These are phyloP conservation scores for Nettapus auritus DNA, from an alignment of 2,113 vertebrate genomes.

Conservation along the genomic window DNA sequence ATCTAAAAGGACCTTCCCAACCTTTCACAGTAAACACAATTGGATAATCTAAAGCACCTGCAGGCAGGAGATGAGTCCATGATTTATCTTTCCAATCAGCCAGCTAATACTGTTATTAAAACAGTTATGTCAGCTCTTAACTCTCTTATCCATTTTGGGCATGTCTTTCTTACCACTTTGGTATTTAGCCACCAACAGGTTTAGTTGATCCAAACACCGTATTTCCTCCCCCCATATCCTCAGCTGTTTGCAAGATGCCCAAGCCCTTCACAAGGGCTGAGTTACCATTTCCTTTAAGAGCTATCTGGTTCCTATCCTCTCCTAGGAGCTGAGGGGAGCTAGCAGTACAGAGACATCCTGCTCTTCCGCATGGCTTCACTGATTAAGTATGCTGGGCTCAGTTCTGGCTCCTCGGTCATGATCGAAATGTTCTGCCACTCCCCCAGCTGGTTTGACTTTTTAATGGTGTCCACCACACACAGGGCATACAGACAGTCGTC, in stretches of 20 bases:
- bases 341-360: constrained; percentile 97
- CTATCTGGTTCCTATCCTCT: background rate
- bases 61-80: constrained; percentile 38
- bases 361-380: constrained; percentile 97
- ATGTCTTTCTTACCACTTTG: background rate
- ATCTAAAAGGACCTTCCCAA: constrained; percentile 57
- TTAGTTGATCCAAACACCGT: background rate
- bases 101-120: constrained; percentile 56
- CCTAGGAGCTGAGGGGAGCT: constrained; percentile 59
- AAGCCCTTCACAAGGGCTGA: constrained; percentile 4
- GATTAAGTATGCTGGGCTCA: constrained; percentile 95
- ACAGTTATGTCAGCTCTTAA: constrained; percentile 57
- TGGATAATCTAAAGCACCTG: constrained; percentile 61
- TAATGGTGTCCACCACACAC: constrained; percentile 97
- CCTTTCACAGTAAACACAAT: constrained; percentile 67
- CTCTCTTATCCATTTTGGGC: background rate
- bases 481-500: constrained; percentile 97
- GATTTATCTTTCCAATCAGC: constrained; percentile 10
- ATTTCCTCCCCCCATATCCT: background rate
- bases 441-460: constrained; percentile 93
- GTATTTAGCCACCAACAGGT: constrained; percentile 26
- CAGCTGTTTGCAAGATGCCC: background rate
- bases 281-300: constrained; percentile 31
- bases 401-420: constrained; percentile 96
- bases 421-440: constrained; percentile 98